Evolutionary conservation across 2,113 vertebrate species (phyloP), one percentile per base, ranked within the genome.

Genomic region (Bubalus kerabau): DNA sequence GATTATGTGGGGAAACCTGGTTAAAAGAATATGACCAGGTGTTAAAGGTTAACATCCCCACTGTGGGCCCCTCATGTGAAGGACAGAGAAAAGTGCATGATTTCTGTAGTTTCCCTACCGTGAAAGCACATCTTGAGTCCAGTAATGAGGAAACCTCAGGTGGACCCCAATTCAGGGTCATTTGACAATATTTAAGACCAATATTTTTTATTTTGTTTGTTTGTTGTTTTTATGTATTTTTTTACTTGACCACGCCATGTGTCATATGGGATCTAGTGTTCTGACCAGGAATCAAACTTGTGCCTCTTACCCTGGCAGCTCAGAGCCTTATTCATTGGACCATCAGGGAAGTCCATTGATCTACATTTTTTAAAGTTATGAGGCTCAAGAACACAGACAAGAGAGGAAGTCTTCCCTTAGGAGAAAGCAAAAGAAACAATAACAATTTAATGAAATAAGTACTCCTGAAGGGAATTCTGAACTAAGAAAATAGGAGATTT

Each of bases 11-110:
- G 78, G 78, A 59, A 57, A 48, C 3, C 14, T 50, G 14, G 24
- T 78, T 17, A 13, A 62, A 60, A 83, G 62, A 46, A 43, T n/a
- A 11, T 14, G 78, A 24, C 36, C 46, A 62, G 13, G 3, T 43
- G 17, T 71, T 24, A 26, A 56, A 71, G 24, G 67, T 95, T 52
- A 67, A 64, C 57, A 2, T 23, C 28, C 40, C 11, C 26, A 2
- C 11, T 30, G 2, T 16, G 26, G 59, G 3, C 46, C 36, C 6
- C 28, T 62, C 17, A 13, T 4, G 50, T 12, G 67, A 43, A 54
- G 32, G n/a, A 7, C 1, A 1, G 30, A 52, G 5, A 74, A 48
- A 12, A 62, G 16, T 48, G 4, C 2, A 0, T 2, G 3, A 2
- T 32, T 86, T 57, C 46, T 60, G 3, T n/a, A 21, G 17, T 50